Conservation (phyloP, 2,113 vertebrate species). For the Promerops cafer region DNA sequence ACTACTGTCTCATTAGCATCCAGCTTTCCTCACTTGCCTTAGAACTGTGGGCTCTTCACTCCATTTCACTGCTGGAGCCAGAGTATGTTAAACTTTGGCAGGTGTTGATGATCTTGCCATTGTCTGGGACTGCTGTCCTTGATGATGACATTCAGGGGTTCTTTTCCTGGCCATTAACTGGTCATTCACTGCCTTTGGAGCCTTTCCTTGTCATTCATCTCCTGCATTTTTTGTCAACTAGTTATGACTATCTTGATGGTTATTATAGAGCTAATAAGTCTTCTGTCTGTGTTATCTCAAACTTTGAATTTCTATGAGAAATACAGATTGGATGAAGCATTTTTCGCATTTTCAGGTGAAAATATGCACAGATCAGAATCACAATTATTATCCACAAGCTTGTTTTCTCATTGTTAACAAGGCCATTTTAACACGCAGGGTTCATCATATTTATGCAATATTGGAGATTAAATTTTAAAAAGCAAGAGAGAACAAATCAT, state of each 20-base stretch:
- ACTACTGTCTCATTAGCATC: neutral
- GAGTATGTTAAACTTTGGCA: neutral
- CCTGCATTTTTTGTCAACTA: neutral
- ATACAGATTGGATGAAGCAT: neutral
- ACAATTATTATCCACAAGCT: accelerated
- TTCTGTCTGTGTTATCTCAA: neutral
- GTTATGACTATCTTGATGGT: neutral
- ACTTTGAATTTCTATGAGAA: neutral
- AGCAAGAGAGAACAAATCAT: neutral
- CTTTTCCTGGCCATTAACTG: neutral
- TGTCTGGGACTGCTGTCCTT: neutral
- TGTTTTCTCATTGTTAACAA: neutral
- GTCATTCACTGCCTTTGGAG: neutral
- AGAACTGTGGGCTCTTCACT: neutral
- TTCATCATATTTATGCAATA: neutral
- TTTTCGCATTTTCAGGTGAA: neutral
- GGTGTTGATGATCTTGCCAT: neutral
- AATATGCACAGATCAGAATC: neutral
- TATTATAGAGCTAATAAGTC: neutral
- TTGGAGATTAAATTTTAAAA: neutral
- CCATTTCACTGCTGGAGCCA: neutral
- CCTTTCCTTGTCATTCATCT: neutral
- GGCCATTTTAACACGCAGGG: neutral
- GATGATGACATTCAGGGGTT: neutral
- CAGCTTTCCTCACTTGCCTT: neutral